phyloP scores from a whole-genome alignment of 2,797 vertebrate genomes.

The Sus cebifrons region DNA sequence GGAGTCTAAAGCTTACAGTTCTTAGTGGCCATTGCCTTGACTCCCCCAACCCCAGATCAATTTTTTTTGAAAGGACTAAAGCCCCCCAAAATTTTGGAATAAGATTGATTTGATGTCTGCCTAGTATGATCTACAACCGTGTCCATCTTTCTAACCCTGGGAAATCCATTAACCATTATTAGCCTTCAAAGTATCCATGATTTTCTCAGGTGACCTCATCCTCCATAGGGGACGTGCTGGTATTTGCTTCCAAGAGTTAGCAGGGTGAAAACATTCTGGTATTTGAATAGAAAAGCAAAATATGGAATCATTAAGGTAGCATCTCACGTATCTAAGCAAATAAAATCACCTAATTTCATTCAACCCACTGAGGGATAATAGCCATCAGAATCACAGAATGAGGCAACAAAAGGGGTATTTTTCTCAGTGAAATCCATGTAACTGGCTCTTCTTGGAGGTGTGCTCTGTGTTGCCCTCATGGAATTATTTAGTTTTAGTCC shows the following conservation, averaged over 20 bases:
- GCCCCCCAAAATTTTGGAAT: not conserved
- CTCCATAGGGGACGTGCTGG: not conserved
- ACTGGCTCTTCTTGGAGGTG: not conserved
- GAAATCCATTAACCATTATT: not conserved
- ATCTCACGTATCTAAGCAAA: not conserved
- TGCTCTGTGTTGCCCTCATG: not conserved
- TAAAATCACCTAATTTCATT: not conserved
- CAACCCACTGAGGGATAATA: not conserved
- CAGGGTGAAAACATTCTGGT: not conserved
- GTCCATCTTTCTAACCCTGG: not conserved
- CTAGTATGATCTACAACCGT: not conserved
- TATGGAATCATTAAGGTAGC: not conserved
- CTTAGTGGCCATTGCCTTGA: not conserved
- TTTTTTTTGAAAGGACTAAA: not conserved
- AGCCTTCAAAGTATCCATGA: not conserved
- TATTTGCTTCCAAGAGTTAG: slow-evolving; percentile 24
- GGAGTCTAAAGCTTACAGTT: not conserved
- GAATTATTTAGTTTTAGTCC: not conserved
- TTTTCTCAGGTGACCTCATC: not conserved
- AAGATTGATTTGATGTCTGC: not conserved
- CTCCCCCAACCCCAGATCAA: not conserved
- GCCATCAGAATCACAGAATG: not conserved
- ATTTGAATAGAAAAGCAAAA: not conserved
- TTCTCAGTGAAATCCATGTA: not conserved
- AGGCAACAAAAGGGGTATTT: too few species aligned